Evolutionary conservation across 2,888 invertebrate genomes (phyloP), one percentile per base, ranked within the genome.

Genomic region (Listrodromus nycthemerus): DNA sequence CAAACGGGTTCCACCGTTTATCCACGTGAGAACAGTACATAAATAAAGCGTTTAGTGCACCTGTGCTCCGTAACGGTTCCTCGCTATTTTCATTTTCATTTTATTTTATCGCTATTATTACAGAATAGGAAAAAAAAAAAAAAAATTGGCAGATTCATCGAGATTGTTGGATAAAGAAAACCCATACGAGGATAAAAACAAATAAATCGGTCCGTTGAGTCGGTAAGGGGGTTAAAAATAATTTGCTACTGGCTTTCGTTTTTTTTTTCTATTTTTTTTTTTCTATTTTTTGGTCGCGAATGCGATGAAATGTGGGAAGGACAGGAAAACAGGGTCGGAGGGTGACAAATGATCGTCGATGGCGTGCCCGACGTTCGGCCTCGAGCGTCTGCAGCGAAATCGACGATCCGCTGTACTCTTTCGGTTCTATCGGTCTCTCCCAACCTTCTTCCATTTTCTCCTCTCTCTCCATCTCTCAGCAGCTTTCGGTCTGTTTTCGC

Each of bases 281-380:
- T 70, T 33, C 66, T 52, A 50, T 19, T 33, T 5, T 24, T 2
- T 19, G 48, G 27, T 13, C 6, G n/a, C 24, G 24, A 63, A 30
- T 5, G 45, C 41, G n/a, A 69, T 61, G 16, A 63, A 63, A 78
- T 21, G 69, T 27, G 33, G 19, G 48, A 69, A 77, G 37, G 33
- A 30, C 33, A 63, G 24, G 27, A 50, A 30, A 19, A 33, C 27
- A 65, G 73, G 55, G 21, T 21, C 74, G 52, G 58, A 48, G 58
- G 80, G 69, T 74, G 74, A 80, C 67, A 67, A 80, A 80, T 74
- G 67, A 74, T 50, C 48, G 61, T 74, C 61, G 80, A 74, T 61
- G 67, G 61, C 65, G 61, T 69, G 80, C 48, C 33, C 69, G 24
- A 74, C 27, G 33, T 69, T 37, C 58, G 37, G 55, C 80, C 55